These are phyloP conservation scores for Marmota flaviventris DNA, from an alignment of 2,113 vertebrate genomes.

Conservation along the genomic window DNA sequence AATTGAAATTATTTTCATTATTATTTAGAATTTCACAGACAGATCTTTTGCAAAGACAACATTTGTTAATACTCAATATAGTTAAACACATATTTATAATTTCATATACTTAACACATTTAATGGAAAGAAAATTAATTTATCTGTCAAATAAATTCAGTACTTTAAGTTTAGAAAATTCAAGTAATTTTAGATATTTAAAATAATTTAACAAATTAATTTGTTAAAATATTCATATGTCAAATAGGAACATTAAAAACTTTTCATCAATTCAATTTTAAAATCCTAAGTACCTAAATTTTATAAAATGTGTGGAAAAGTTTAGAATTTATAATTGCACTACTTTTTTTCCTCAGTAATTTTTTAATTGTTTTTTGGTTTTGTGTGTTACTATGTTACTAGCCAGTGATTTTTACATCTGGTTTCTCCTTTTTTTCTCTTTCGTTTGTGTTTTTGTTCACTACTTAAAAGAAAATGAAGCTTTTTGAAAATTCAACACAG, in stretches of 20 bases:
- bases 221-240: constrained; percentile 16
- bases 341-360: not conserved
- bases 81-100: not conserved
- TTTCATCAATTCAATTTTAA: not conserved
- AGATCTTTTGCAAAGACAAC: not conserved
- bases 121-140: not conserved
- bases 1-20: not conserved
- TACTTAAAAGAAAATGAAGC: not conserved
- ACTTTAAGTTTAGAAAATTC: not conserved
- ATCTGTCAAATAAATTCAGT: not conserved
- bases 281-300: not conserved
- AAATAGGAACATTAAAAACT: not conserved
- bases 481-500: not conserved
- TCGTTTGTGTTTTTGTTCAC: not conserved
- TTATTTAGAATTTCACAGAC: not conserved
- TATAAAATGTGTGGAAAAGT: not conserved
- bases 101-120: constrained; percentile 20
- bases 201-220: not conserved
- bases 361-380: not conserved
- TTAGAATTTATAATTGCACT: not conserved
- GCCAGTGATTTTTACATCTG: not conserved
- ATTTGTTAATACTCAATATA: not conserved
- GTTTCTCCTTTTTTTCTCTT: not conserved
- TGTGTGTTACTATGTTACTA: not conserved
- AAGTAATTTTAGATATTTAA: not conserved